Base-by-base conservation (phyloP, 2,797 vertebrate species). In the Myiothlypis chrysogaster region DNA sequence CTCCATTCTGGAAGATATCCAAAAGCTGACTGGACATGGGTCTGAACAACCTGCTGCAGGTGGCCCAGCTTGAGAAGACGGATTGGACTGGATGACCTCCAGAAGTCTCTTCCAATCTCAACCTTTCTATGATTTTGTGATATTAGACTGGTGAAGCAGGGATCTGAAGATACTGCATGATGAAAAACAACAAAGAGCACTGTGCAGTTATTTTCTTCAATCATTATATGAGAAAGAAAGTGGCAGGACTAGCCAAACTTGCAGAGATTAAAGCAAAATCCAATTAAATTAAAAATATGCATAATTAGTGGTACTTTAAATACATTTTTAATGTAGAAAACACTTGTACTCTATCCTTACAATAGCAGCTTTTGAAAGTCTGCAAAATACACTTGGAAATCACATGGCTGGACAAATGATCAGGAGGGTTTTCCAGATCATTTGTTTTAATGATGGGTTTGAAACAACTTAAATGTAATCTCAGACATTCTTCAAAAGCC, bases 401-500 rank as follows among this genome's bases (percentile, higher is more conserved):
- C 81, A 78, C 17, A 59, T 50, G 52, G 63, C 70, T 94, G 56
- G 86, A 95, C 28, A 92, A 95, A 94, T 83, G 57, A 77, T 93
- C 66, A 87, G 57, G 63, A 90, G 71, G 52, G 24, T 63, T 85
- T 96, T 94, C 79, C 86, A 96, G 83, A 84, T 75, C 49, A 70
- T 85, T 93, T 87, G 82, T 35, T 84, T 87, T 92, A 96, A 96
- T 91, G 80, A 94, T 66, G 50, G 65, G 78, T 83, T 96, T 95
- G 83, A 96, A 96, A 89, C 32, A 96, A 87, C 25, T 90, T 89
- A 90, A 95, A 89, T 71, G 55, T 79, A 86, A 95, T 93, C 53
- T 93, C 91, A 96, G 91, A 57, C 88, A 90, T 93, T 95, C 81
- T 89, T 96, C 80, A 91, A 90, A 96, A 94, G 73, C 30, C 43